phyloP scores from a whole-genome alignment of 2,888 invertebrate genomes.

The Hyles lineata region DNA sequence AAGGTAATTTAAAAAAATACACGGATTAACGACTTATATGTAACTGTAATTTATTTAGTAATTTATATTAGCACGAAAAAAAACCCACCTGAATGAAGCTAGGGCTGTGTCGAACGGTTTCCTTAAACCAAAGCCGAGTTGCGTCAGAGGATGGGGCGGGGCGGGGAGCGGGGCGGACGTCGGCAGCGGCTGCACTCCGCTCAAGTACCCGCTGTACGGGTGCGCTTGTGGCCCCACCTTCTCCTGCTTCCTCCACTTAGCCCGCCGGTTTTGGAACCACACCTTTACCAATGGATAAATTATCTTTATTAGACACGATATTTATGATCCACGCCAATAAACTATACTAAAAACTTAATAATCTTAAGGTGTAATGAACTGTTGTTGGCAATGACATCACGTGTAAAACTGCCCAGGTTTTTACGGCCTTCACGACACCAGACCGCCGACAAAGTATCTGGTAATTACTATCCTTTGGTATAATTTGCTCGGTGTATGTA shows the following conservation, averaged over 20 bases:
- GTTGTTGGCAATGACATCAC: slow-evolving; percentile 24
- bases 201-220: slow-evolving; percentile 93
- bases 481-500: slow-evolving; percentile 14
- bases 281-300: slow-evolving; percentile 83
- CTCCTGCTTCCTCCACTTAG: slow-evolving; percentile 97
- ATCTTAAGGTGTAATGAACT: slow-evolving; percentile 17
- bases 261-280: slow-evolving; percentile 96
- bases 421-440: slow-evolving; percentile 15
- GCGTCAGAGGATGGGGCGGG: slow-evolving; percentile 90
- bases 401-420: slow-evolving; percentile 2
- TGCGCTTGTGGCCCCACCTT: slow-evolving; percentile 96
- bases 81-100: slow-evolving; percentile 88
- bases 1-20: neutral
- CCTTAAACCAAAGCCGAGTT: slow-evolving; percentile 89
- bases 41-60: neutral
- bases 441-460: slow-evolving; percentile 1
- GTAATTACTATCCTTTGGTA: slow-evolving; percentile 12
- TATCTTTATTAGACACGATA: slow-evolving; percentile 30
- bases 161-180: slow-evolving; percentile 88
- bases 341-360: slow-evolving; percentile 24
- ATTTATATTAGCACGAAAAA: neutral
- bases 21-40: neutral
- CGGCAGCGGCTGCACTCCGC: slow-evolving; percentile 86
- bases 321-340: slow-evolving; percentile 26
- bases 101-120: slow-evolving; percentile 90